phyloP scores from a whole-genome alignment of 2,797 vertebrate genomes.

The Crocodylus rhombifer region DNA sequence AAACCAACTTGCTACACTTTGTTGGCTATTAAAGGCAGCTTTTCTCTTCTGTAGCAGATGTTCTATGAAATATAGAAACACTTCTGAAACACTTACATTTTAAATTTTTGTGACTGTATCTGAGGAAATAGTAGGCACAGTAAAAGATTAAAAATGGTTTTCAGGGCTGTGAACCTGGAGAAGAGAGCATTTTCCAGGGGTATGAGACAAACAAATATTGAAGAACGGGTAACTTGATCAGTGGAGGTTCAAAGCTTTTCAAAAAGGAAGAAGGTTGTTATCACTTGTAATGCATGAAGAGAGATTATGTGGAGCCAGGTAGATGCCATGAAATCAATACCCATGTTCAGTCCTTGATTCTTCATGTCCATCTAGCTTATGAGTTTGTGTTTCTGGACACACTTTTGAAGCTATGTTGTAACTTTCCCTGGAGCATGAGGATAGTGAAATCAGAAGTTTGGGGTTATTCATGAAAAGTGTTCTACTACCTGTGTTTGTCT shows the following conservation, averaged over 20 bases:
- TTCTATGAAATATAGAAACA: not conserved
- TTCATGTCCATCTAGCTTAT: too few relatives aligned
- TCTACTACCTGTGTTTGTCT: too few relatives aligned
- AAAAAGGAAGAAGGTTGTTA: not conserved
- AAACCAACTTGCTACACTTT: not conserved
- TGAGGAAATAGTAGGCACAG: not conserved
- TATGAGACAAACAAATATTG: not conserved
- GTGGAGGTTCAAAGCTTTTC: too few relatives aligned
- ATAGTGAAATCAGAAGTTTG: too few relatives aligned
- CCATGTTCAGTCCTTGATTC: too few relatives aligned
- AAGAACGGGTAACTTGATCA: not conserved
- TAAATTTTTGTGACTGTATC: not conserved
- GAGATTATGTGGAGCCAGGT: too few relatives aligned
- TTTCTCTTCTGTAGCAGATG: not conserved
- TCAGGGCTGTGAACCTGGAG: not conserved
- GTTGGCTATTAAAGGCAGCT: not conserved
- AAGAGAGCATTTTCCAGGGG: not conserved
- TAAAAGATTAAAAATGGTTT: not conserved
- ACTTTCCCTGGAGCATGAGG: too few relatives aligned
- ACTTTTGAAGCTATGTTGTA: too few relatives aligned
- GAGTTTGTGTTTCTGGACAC: too few relatives aligned
- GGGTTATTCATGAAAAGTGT: too few relatives aligned
- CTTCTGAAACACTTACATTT: not conserved
- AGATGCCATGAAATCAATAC: too few relatives aligned
- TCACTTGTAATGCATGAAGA: not conserved